Evolutionary conservation across 1,140 invertebrate species (phyloP), one percentile per base, ranked within the genome.

Genomic region (Drosophila nebulosa): DNA sequence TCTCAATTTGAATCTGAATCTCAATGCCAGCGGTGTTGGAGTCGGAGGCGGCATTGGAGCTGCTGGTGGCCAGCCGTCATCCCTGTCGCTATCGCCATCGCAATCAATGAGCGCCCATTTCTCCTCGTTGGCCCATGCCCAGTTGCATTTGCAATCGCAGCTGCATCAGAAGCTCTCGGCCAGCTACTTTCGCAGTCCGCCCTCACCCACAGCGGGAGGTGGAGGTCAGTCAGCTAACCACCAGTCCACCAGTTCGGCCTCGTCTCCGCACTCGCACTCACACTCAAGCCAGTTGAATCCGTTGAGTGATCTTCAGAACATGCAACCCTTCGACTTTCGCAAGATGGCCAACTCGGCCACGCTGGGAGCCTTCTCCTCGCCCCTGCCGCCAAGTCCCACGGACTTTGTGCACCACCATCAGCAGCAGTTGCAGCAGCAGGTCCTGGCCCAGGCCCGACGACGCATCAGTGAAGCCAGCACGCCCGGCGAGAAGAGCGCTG

Each of bases 291-390:
- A 75, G n/a, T 56, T 93, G 93, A 89, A 74, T 97, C 97, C 97
- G 1, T 92, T 98, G 30, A 98, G 96, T 91, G 94, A 97, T 80
- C 92, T 98, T 21, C 97, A 98, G 92, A 98, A 95, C 78, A 98
- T 99, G 97, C 97, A 98, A 90, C 97, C 97, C 1, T 98, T 98
- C 91, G 97, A 98, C 90, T 98, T 97, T 89, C 94, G 97, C 16
- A 96, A 97, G 86, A 93, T 96, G 39, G 39, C 39, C 42, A 93
- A 94, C 57, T 92, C 93, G 61, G 91, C 89, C 75, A 93, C 91
- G 55, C 77, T 91, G 63, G 86, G 89, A 5, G 89, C 79, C 50
- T 91, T 92, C 55, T 88, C 80, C 2, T 65, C 77, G 16, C 75
- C 78, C 26, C 57, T 69, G 78, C 60, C 91, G 68, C 69, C 74